Conservation (phyloP, 2,797 vertebrate species). For the Vultur gryphus region DNA sequence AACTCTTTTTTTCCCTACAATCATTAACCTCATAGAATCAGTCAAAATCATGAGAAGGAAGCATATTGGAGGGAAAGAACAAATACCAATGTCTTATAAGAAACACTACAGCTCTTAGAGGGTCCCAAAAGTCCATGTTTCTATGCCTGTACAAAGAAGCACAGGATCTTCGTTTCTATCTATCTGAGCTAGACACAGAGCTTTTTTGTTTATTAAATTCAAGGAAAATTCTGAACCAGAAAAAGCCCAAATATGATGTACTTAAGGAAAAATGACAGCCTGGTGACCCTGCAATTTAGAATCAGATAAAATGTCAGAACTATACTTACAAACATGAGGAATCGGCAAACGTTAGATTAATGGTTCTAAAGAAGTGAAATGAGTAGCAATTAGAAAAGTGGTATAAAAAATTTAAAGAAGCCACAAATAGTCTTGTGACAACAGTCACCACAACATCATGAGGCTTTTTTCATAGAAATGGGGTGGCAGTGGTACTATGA, state of each 20-base stretch:
- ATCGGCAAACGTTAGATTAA: neutral
- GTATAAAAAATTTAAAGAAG: neutral
- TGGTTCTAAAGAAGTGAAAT: neutral
- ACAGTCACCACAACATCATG: neutral
- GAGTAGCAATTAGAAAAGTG: neutral
- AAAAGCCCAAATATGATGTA: neutral
- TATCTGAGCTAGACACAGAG: neutral
- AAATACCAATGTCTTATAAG: neutral
- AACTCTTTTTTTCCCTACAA: neutral
- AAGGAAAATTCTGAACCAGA: neutral
- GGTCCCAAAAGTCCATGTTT: neutral
- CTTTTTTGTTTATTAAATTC: neutral
- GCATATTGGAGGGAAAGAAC: neutral
- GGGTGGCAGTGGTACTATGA: neutral
- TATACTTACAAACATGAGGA: neutral
- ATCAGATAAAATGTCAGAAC: neutral
- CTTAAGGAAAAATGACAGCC: neutral
- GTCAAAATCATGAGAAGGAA: neutral
- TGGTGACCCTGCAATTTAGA: neutral
- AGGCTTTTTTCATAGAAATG: neutral
- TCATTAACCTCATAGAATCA: neutral
- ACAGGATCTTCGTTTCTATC: neutral
- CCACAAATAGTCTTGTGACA: neutral
- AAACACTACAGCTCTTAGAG: neutral
- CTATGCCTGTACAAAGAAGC: neutral